Evolutionary conservation across 2,113 vertebrate genomes (phyloP).

Genomic region (Odontophorus gujanensis): DNA sequence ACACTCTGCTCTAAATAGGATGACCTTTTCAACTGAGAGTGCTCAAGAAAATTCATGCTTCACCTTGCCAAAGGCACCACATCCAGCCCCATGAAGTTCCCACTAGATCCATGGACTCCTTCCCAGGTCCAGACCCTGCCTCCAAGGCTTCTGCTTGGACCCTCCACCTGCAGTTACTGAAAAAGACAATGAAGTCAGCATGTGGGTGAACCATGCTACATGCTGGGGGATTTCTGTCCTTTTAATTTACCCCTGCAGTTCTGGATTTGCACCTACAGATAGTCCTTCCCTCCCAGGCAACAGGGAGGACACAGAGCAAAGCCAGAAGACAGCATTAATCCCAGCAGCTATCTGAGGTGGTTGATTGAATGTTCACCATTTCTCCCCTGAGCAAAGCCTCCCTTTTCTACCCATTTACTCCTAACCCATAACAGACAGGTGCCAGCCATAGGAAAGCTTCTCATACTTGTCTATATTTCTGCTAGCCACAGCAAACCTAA

Average conservation of each 20-base stretch:
- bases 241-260: not conserved
- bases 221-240: not conserved
- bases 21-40: not conserved
- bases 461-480: not conserved
- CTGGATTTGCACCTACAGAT: not conserved
- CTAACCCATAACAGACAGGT: not conserved
- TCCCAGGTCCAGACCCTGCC: not conserved
- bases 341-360: not conserved
- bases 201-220: not conserved
- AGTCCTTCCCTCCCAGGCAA: not conserved
- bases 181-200: fast-evolving
- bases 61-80: not conserved
- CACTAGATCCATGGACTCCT: fast-evolving
- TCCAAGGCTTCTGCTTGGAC: not conserved
- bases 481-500: not conserved
- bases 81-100: not conserved
- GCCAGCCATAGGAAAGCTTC: not conserved
- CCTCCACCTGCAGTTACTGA: not conserved
- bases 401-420: not conserved
- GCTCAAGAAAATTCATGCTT: not conserved
- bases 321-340: not conserved
- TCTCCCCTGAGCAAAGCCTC: not conserved
- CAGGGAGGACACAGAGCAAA: not conserved
- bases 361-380: fast-evolving
- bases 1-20: not conserved